phyloP scores from a whole-genome alignment of 2,113 vertebrate species.

The Antennarius striatus region DNA sequence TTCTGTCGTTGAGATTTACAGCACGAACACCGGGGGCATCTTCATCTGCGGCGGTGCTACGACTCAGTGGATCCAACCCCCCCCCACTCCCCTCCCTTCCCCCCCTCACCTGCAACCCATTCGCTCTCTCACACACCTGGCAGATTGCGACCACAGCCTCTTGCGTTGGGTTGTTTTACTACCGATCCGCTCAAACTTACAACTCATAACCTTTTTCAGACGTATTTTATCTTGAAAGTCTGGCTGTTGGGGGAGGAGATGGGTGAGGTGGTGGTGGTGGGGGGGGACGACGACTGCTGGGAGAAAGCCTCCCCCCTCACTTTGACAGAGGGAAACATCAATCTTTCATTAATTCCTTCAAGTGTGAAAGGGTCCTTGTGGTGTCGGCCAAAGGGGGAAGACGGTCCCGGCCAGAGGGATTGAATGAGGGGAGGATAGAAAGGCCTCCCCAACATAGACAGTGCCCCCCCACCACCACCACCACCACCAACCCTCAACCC shows the following conservation, averaged over 20 bases:
- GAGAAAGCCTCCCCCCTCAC: constrained; percentile 56
- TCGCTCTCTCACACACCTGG: constrained; percentile 18
- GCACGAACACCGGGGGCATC: background rate
- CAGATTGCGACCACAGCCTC: background rate
- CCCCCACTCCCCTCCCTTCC: background rate
- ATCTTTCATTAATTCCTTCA: constrained; percentile 84
- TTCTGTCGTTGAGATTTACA: background rate
- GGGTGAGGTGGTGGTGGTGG: background rate
- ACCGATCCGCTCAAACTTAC: constrained; percentile 11
- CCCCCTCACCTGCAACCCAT: constrained; percentile 10
- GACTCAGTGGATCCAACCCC: background rate
- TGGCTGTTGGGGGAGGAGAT: constrained; percentile 11
- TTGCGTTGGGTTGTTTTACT: constrained; percentile 11
- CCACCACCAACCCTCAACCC: constrained; percentile 41
- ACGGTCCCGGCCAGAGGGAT: constrained; percentile 59
- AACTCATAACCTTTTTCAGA: constrained; percentile 14
- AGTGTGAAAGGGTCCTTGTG: constrained; percentile 81
- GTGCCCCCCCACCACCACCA: constrained; percentile 46
- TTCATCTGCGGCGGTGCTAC: background rate
- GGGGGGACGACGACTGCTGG: constrained; percentile 27
- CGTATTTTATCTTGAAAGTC: constrained; percentile 34
- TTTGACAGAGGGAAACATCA: constrained; percentile 72
- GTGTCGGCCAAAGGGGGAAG: constrained; percentile 68
- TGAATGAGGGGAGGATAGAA: constrained; percentile 65
- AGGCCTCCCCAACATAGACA: constrained; percentile 43